Percentiles rank a stretch among this genome's conserved stretches.
Conservation (phyloP, 2,113 vertebrate genomes). For the Ammodytes dubius region DNA sequence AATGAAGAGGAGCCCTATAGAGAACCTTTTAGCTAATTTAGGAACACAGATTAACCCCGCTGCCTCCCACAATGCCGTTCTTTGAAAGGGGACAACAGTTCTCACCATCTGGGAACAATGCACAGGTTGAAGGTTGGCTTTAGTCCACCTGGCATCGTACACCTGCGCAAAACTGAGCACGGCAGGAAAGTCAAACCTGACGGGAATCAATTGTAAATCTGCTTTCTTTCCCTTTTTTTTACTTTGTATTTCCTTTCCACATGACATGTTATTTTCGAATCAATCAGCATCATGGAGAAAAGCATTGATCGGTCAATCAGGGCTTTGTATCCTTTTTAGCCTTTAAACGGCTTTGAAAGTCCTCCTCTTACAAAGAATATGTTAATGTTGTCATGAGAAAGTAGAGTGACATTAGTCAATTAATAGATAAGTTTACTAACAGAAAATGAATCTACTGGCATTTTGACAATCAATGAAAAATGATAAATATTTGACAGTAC, state of each 20-base stretch:
- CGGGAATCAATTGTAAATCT: not conserved
- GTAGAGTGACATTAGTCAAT: not conserved
- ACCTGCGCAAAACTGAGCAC: conserved; percentile 36
- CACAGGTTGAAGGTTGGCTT: conserved; percentile 65
- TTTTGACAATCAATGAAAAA: not conserved
- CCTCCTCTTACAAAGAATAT: not conserved
- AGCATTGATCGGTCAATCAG: not conserved
- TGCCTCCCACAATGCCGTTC: conserved; percentile 68
- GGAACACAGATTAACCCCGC: conserved; percentile 70
- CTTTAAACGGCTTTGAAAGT: not conserved
- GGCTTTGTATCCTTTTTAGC: not conserved
- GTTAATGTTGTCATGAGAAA: not conserved
- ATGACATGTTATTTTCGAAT: not conserved
- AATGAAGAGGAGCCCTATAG: conserved; percentile 59
- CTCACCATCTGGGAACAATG: conserved; percentile 78
- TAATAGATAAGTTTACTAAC: not conserved
- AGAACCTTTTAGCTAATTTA: conserved; percentile 75
- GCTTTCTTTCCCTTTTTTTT: not conserved
- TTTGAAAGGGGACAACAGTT: conserved; percentile 69
- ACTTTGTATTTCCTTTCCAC: not conserved
- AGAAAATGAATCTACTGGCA: not conserved
- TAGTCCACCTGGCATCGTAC: conserved; percentile 63
- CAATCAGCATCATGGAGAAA: not conserved
- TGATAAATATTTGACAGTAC: not conserved
- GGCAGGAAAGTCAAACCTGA: conserved; percentile 9